phyloP scores from a whole-genome alignment of 2,888 invertebrate genomes.

The Cosmorhoe ocellata region DNA sequence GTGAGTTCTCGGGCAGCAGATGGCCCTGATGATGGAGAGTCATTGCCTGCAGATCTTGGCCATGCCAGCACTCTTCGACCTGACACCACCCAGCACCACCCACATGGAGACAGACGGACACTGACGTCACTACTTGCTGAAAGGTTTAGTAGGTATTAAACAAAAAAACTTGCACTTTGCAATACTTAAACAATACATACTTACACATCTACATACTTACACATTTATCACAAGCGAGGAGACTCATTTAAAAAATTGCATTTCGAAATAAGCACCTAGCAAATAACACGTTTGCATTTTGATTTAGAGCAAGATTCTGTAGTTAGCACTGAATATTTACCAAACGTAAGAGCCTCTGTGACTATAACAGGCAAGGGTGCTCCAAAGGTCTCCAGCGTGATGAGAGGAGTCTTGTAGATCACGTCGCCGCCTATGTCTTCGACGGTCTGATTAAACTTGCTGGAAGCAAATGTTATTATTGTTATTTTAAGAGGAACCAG shows the following conservation, averaged over 20 bases:
- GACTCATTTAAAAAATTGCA: too few species aligned
- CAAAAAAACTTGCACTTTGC: too few species aligned
- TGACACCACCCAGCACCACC: conserved; percentile 93
- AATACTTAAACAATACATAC: too few species aligned
- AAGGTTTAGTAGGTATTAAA: not conserved
- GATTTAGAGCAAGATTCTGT: too few species aligned
- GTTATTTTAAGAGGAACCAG: too few species aligned
- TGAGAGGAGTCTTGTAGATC: conserved; percentile 88
- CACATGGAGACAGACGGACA: conserved; percentile 85
- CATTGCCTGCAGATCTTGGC: conserved; percentile 83
- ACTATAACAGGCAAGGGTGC: conserved; percentile 92
- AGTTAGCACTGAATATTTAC: conserved; percentile 65
- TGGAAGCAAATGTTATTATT: conserved; percentile 45
- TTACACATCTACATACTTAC: too few species aligned
- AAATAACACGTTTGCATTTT: too few species aligned
- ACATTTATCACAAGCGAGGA: too few species aligned
- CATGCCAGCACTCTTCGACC: conserved; percentile 93
- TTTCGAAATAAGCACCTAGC: too few species aligned
- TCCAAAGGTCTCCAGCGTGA: conserved; percentile 91
- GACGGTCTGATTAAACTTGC: conserved; percentile 56
- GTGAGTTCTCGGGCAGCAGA: conserved; percentile 91
- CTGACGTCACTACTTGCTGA: conserved; percentile 82
- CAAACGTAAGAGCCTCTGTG: conserved; percentile 93
- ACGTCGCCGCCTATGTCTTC: conserved; percentile 83
- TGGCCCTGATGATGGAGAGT: conserved; percentile 46